Evolutionary conservation across 2,113 vertebrate species (phyloP).

Genomic region (Malurus alboscapulatus): DNA sequence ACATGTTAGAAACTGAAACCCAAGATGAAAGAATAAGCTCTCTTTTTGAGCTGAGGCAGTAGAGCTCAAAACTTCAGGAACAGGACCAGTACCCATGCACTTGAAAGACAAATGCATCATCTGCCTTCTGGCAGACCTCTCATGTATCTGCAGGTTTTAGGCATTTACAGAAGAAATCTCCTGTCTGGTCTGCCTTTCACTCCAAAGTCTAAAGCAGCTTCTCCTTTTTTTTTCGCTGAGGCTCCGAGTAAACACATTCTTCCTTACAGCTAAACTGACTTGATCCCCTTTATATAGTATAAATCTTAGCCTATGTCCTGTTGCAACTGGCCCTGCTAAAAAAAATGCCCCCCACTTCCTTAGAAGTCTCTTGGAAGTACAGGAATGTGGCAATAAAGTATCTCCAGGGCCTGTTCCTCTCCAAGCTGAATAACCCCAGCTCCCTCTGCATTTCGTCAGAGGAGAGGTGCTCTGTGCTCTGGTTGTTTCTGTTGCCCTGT

Average conservation of each 20-base stretch:
- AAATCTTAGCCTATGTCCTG: too few species aligned
- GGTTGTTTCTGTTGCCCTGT: neutral
- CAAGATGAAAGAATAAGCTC: neutral
- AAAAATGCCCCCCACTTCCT: too few species aligned
- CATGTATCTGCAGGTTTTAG: neutral
- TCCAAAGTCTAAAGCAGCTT: fast-evolving
- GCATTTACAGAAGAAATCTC: neutral
- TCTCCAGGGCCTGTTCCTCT: too few species aligned
- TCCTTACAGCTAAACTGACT: too few species aligned
- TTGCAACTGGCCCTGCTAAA: too few species aligned
- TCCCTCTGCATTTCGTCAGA: neutral
- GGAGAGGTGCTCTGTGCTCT: neutral
- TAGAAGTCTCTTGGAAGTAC: too few species aligned
- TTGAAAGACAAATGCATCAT: neutral
- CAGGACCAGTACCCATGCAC: neutral
- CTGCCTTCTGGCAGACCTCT: neutral
- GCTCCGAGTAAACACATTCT: too few species aligned
- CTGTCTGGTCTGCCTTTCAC: neutral
- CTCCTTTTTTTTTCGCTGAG: neutral
- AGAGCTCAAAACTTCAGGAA: neutral
- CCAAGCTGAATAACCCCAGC: neutral
- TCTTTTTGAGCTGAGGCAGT: neutral
- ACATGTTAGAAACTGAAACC: neutral
- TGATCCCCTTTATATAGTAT: too few species aligned
- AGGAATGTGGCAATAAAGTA: too few species aligned